A percentile compares a stretch with the other conserved stretches of the same genome.
Conservation (phyloP, 2,888 invertebrate species). For the Carabus problematicus region DNA sequence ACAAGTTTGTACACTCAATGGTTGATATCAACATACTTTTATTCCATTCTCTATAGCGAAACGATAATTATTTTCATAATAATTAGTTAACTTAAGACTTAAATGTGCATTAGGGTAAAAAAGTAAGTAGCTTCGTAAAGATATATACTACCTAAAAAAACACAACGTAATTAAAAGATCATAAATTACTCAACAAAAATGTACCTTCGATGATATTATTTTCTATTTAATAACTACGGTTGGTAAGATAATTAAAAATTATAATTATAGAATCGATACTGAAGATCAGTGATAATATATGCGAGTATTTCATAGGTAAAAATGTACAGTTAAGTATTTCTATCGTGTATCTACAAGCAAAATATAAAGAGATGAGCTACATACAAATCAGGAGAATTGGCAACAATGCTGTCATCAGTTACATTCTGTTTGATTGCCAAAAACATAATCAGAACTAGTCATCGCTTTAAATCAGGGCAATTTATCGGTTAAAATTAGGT, state of each 20-base stretch:
- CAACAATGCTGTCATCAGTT: slow-evolving; percentile 23
- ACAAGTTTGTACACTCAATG: slow-evolving; percentile 42
- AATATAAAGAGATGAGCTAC: slow-evolving; percentile 10
- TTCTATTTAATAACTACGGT: slow-evolving; percentile 5
- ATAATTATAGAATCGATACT: slow-evolving; percentile 33
- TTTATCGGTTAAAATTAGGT: too few relatives aligned
- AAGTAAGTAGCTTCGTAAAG: slow-evolving; percentile 30
- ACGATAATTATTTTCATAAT: slow-evolving; percentile 30
- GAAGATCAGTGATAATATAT: slow-evolving; percentile 28
- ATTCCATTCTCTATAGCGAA: slow-evolving; percentile 37
- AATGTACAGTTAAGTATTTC: slow-evolving; percentile 29
- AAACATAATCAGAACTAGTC: neutral
- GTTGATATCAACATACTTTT: slow-evolving; percentile 40
- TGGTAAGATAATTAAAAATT: neutral
- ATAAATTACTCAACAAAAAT: slow-evolving; percentile 39
- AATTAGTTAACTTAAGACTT: slow-evolving; percentile 37
- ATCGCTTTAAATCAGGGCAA: too few relatives aligned
- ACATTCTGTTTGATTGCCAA: slow-evolving; percentile 1
- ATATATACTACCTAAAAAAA: slow-evolving; percentile 38
- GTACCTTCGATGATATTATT: slow-evolving; percentile 33
- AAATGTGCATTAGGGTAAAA: slow-evolving; percentile 38
- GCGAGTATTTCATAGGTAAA: slow-evolving; percentile 42
- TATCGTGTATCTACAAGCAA: neutral
- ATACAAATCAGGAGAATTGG: slow-evolving; percentile 37
- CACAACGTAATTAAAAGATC: slow-evolving; percentile 37